These are phyloP conservation scores for Acheta domesticus DNA, from an alignment of 2,888 invertebrate genomes.

Conservation along the genomic window DNA sequence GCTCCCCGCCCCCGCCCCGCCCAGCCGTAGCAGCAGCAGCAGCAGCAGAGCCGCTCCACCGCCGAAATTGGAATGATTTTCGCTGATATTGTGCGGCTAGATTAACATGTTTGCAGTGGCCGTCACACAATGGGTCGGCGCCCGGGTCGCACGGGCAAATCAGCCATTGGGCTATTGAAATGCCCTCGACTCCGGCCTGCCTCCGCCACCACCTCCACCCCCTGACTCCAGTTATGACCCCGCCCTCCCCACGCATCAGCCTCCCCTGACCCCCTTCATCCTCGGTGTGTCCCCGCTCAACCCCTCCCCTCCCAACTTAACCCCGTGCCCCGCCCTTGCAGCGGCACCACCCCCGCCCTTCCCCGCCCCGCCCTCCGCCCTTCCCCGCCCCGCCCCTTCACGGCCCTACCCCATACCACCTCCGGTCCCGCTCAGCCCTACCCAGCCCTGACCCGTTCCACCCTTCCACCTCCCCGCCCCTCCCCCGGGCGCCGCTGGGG, in stretches of 20 bases:
- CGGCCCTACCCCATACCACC: too few relatives aligned
- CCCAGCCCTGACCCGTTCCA: too few relatives aligned
- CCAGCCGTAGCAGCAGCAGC: too few relatives aligned
- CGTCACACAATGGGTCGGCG: background rate
- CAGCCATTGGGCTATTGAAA: background rate
- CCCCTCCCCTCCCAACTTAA: too few relatives aligned
- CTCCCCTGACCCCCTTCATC: background rate
- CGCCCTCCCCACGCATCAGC: background rate
- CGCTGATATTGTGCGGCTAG: background rate
- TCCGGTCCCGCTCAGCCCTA: too few relatives aligned
- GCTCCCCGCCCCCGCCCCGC: background rate
- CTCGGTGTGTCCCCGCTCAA: fast-evolving
- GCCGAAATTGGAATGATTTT: conserved; percentile 11
- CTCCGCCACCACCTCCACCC: background rate
- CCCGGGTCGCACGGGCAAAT: background rate
- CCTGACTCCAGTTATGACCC: background rate
- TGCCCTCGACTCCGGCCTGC: background rate
- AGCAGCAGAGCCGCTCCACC: background rate
- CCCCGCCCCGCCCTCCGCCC: too few relatives aligned
- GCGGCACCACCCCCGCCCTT: too few relatives aligned
- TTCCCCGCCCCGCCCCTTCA: too few relatives aligned
- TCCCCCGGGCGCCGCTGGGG: too few relatives aligned
- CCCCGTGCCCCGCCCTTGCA: too few relatives aligned
- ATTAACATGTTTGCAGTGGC: background rate
- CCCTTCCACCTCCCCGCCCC: too few relatives aligned